Percentiles rank a stretch among this genome's conserved stretches.
phyloP scores from a whole-genome alignment of 2,797 vertebrate species.

The Pachyuromys duprasi region DNA sequence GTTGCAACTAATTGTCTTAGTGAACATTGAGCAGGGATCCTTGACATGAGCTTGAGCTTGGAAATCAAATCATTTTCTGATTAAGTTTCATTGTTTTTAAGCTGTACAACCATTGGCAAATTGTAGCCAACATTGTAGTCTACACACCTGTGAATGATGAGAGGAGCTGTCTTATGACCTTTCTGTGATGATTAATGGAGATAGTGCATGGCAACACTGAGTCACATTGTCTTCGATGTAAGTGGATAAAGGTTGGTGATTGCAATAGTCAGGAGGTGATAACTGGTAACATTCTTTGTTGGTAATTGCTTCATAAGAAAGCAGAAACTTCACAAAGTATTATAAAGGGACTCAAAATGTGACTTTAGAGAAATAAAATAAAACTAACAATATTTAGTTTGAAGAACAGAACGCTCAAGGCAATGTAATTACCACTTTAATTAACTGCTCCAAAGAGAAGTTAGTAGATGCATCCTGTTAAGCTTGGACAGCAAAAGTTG shows the following conservation, averaged over 20 bases:
- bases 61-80: not conserved
- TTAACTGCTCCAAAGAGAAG: not conserved
- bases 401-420: not conserved
- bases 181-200: slow-evolving; percentile 2
- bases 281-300: not conserved
- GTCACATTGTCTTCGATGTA: not conserved
- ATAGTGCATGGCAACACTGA: not conserved
- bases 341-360: not conserved
- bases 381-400: not conserved
- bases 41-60: not conserved
- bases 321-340: not conserved
- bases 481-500: not conserved
- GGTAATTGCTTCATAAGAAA: not conserved
- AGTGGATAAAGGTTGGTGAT: not conserved
- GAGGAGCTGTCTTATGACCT: not conserved
- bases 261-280: not conserved
- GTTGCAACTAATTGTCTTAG: not conserved
- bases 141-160: not conserved
- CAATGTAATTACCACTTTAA: not conserved
- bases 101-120: not conserved
- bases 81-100: not conserved
- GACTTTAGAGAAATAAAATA: slow-evolving; percentile 23
- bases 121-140: not conserved
- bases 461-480: not conserved
- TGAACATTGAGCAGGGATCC: not conserved